phyloP scores from a whole-genome alignment of 2,113 vertebrate genomes.

The Melospiza georgiana region DNA sequence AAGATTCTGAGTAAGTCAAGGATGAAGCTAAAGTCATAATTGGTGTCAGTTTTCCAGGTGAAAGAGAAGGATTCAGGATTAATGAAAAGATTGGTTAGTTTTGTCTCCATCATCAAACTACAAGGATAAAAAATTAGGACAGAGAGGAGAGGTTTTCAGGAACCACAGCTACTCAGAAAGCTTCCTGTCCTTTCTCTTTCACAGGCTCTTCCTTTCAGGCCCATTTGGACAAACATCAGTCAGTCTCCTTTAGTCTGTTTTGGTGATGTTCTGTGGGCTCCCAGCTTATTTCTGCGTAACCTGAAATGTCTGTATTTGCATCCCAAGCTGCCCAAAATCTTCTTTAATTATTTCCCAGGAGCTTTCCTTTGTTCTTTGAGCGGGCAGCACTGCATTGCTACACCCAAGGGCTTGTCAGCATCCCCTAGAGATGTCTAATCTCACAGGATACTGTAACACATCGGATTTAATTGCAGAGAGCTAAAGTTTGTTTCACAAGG shows the following conservation, averaged over 20 bases:
- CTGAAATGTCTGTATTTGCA: not conserved
- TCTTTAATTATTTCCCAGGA: slow-evolving; percentile 6
- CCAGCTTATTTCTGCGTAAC: not conserved
- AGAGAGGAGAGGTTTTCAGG: not conserved
- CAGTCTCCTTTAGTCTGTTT: not conserved
- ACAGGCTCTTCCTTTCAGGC: not conserved
- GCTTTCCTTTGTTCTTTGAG: not conserved
- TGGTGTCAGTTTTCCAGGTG: not conserved
- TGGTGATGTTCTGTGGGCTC: not conserved
- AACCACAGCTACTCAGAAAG: not conserved
- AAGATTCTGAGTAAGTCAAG: not conserved
- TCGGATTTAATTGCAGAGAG: not conserved
- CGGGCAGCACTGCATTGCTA: not conserved
- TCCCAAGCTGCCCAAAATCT: not conserved
- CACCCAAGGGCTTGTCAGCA: not conserved
- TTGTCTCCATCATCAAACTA: not conserved
- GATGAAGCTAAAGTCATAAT: not conserved
- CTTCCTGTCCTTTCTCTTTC: not conserved
- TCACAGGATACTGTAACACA: not conserved
- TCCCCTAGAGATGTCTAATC: not conserved
- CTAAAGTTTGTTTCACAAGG: not conserved
- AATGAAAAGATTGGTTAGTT: not conserved
- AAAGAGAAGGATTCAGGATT: not conserved
- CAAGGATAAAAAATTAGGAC: not conserved
- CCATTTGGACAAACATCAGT: not conserved